Evolutionary conservation across 2,888 invertebrate species (phyloP).

Genomic region (Oeneis ivallda): DNA sequence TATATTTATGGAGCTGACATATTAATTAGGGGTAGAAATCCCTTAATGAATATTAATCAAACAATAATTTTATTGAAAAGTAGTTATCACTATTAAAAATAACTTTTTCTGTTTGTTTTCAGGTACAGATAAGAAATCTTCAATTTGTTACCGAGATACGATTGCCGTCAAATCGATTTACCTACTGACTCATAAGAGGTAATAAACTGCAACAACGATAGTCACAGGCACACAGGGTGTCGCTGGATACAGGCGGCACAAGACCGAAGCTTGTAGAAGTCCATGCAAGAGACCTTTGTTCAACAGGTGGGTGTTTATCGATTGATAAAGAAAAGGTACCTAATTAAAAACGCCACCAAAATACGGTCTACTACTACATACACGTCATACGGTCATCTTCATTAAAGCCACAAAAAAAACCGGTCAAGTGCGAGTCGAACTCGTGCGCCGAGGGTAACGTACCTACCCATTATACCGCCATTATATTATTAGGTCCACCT

Average conservation of each 20-base stretch:
- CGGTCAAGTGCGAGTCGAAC: too few species aligned
- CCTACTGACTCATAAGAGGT: too few species aligned
- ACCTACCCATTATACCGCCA: too few species aligned
- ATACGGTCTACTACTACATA: background rate
- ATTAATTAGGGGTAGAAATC: background rate
- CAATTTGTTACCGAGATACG: background rate
- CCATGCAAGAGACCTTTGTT: too few species aligned
- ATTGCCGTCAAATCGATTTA: too few species aligned
- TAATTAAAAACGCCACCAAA: background rate
- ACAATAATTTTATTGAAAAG: background rate
- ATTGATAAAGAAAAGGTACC: background rate
- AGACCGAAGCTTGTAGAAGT: too few species aligned
- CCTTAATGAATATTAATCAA: background rate
- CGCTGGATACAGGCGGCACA: too few species aligned
- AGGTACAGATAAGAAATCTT: background rate
- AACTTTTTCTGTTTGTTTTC: background rate
- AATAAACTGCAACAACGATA: too few species aligned
- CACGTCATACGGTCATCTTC: constrained; percentile 54
- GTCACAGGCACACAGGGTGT: too few species aligned
- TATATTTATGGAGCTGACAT: constrained; percentile 1
- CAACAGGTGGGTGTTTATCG: background rate
- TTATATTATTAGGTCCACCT: too few species aligned
- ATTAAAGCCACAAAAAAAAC: constrained; percentile 69
- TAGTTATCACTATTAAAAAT: background rate
- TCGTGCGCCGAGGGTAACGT: too few species aligned